These are phyloP conservation scores for Dreissena rostriformis DNA, from an alignment of 1,140 invertebrate genomes.

Conservation along the genomic window DNA sequence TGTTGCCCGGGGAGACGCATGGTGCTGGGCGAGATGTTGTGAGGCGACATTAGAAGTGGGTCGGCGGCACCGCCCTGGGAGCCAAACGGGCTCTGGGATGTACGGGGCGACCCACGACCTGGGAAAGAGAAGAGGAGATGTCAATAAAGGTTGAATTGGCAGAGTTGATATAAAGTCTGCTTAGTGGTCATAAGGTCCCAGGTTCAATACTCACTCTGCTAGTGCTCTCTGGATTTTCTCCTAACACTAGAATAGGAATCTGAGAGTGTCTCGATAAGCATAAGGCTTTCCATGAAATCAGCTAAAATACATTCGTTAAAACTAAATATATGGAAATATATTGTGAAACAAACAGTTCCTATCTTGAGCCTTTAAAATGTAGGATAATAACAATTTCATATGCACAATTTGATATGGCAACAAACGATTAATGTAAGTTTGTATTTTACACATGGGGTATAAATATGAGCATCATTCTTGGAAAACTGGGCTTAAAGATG, in stretches of 20 bases:
- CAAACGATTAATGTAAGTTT: no score
- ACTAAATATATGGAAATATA: no score
- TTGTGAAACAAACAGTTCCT: no score
- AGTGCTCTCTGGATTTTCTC: neutral
- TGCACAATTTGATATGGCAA: no score
- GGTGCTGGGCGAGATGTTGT: slow-evolving; percentile 71
- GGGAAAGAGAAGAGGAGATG: neutral
- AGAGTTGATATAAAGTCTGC: no score
- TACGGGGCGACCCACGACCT: slow-evolving; percentile 74
- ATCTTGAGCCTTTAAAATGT: no score
- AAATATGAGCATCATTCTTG: neutral
- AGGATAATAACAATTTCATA: no score
- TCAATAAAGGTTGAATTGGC: no score
- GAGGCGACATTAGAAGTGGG: slow-evolving; percentile 87
- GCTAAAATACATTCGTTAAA: neutral
- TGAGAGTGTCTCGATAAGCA: neutral
- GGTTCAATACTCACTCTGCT: no score
- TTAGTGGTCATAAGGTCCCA: no score
- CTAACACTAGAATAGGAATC: neutral
- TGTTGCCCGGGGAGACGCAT: slow-evolving; percentile 58
- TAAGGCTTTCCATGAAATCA: neutral
- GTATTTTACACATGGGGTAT: no score
- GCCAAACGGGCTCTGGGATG: slow-evolving; percentile 74
- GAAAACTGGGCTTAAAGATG: no score
- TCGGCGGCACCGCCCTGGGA: slow-evolving; percentile 63